phyloP scores from a whole-genome alignment of 2,113 vertebrate species.

The Jacana jacana region DNA sequence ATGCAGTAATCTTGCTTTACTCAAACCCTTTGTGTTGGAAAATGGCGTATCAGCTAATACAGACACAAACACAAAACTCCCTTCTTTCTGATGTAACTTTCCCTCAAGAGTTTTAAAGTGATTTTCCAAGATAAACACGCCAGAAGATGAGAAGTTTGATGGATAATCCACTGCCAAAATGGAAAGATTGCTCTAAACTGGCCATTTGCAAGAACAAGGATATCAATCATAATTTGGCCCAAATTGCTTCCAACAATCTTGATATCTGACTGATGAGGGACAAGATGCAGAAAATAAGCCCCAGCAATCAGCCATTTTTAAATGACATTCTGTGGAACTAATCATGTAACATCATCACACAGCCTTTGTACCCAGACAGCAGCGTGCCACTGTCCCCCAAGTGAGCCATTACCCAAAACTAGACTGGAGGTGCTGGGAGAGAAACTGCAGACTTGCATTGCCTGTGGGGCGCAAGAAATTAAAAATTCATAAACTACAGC shows the following conservation, averaged over 20 bases:
- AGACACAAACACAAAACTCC: not conserved
- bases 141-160: not conserved
- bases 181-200: not conserved
- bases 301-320: not conserved
- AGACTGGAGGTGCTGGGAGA: not conserved
- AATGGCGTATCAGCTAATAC: not conserved
- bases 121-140: not conserved
- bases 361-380: not conserved
- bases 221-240: not conserved
- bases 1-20: not conserved
- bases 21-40: not conserved
- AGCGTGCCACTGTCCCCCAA: not conserved
- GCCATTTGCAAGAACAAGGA: not conserved
- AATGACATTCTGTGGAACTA: not conserved
- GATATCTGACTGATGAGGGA: not conserved
- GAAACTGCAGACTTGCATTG: not conserved
- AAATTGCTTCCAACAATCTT: not conserved
- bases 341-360: not conserved
- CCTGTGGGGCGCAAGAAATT: not conserved
- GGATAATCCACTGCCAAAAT: not conserved
- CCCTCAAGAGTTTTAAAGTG: not conserved
- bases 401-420: not conserved
- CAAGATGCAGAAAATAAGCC: not conserved
- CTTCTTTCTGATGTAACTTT: not conserved
- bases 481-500: not conserved